These are phyloP conservation scores for Xiphophorus birchmanni DNA, from an alignment of 2,797 vertebrate species.

Conservation along the genomic window DNA sequence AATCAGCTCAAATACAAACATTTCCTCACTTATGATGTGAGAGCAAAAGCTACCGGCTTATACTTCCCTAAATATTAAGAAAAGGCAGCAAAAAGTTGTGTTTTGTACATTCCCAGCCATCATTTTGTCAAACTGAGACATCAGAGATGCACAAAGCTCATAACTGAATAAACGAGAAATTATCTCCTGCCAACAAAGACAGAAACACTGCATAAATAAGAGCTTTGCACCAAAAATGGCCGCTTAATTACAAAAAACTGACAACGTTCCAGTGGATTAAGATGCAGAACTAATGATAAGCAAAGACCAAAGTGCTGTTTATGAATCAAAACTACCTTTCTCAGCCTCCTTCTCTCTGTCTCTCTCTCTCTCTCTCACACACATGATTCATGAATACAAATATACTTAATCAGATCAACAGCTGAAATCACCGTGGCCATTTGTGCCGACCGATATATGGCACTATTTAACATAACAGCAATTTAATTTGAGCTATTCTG, in stretches of 20 bases:
- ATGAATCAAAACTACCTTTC: conserved; percentile 13
- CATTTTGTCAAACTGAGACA: conserved; percentile 23
- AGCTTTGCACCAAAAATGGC: conserved; percentile 28
- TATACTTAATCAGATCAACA: conserved; percentile 43
- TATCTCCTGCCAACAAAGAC: conserved; percentile 20
- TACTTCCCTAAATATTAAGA: not conserved
- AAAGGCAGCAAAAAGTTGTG: not conserved
- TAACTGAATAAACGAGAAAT: conserved; percentile 23
- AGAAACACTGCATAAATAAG: conserved; percentile 37
- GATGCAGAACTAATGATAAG: conserved; percentile 2
- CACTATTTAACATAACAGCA: conserved; percentile 61
- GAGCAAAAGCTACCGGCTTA: not conserved
- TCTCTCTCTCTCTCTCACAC: not conserved
- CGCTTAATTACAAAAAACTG: conserved; percentile 40
- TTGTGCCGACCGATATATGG: conserved; percentile 38
- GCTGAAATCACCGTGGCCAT: conserved; percentile 21
- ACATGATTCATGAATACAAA: not conserved
- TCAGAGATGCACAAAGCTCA: conserved; percentile 28
- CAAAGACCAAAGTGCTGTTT: conserved; percentile 24
- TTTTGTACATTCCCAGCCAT: conserved; percentile 16
- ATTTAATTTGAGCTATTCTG: conserved; percentile 61
- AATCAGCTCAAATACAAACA: not conserved
- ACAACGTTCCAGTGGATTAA: conserved; percentile 30
- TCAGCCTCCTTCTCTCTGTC: not conserved
- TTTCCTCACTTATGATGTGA: not conserved